phyloP scores from a whole-genome alignment of 1,140 invertebrate genomes.

The Lordiphosa collinella region DNA sequence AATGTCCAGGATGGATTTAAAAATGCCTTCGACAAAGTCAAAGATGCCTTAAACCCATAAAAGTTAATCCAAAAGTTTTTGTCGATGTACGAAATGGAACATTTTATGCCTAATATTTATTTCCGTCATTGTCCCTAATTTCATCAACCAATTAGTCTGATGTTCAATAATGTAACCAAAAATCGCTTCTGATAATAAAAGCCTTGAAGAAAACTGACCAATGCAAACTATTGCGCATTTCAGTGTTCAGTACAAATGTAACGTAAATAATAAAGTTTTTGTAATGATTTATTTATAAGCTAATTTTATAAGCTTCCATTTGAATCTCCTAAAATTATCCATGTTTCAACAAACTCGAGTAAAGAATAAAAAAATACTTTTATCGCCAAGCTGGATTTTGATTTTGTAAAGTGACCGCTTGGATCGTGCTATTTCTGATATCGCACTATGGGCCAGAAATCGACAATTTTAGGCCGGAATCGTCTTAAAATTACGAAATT shows the following conservation, averaged over 20 bases:
- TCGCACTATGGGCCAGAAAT: no score
- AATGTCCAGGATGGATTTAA: conserved; percentile 35
- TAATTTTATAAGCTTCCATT: conserved; percentile 4
- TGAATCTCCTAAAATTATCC: conserved; percentile 1
- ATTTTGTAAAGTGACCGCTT: neutral
- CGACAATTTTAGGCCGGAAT: no score
- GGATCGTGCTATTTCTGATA: no score
- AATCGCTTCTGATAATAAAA: neutral
- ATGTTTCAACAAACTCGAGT: neutral
- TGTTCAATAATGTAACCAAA: neutral
- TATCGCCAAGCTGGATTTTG: neutral
- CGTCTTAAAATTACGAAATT: no score
- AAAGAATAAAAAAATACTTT: neutral
- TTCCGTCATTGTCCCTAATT: neutral
- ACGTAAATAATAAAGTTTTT: conserved; percentile 10
- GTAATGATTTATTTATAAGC: conserved; percentile 9
- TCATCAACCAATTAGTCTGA: neutral
- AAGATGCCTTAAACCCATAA: conserved; percentile 32
- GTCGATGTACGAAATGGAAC: neutral
- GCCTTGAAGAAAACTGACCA: neutral
- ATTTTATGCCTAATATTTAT: neutral
- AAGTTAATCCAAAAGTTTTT: conserved; percentile 3
- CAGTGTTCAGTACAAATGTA: conserved; percentile 11
- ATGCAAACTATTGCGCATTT: conserved; percentile 1
- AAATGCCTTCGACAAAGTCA: conserved; percentile 40